Percentiles rank a stretch among this genome's conserved stretches.
phyloP scores from a whole-genome alignment of 2,113 vertebrate species.

The Herpetotheres cachinnans region DNA sequence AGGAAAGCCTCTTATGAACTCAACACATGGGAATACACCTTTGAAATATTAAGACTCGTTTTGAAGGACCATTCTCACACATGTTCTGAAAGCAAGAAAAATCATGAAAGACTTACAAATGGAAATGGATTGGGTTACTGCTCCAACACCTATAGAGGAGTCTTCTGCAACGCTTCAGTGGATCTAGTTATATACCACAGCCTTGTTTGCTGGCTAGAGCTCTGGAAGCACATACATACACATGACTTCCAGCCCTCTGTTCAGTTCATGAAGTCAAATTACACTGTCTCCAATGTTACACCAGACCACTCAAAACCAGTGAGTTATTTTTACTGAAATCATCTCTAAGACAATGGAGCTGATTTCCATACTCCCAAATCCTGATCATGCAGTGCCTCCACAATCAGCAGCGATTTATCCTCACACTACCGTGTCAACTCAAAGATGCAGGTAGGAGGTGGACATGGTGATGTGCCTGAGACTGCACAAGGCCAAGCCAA shows the following conservation, averaged over 20 bases:
- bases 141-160: not conserved
- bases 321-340: not conserved
- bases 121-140: not conserved
- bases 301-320: not conserved
- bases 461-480: not conserved
- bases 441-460: not conserved
- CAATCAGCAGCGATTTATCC: not conserved
- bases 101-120: not conserved
- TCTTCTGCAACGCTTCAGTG: not conserved
- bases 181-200: rapidly evolving
- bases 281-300: not conserved
- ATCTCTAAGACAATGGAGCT: not conserved
- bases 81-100: not conserved
- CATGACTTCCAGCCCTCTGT: not conserved
- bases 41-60: too few species aligned
- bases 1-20: not conserved
- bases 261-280: not conserved
- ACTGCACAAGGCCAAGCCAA: not conserved
- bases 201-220: not conserved
- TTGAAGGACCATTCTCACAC: too few species aligned
- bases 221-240: not conserved
- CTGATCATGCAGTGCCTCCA: not conserved
- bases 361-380: not conserved
- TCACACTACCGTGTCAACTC: rapidly evolving
- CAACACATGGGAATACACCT: not conserved